Base-by-base conservation (phyloP, 2,113 vertebrate genomes). In the Myanophis thanlyinensis region DNA sequence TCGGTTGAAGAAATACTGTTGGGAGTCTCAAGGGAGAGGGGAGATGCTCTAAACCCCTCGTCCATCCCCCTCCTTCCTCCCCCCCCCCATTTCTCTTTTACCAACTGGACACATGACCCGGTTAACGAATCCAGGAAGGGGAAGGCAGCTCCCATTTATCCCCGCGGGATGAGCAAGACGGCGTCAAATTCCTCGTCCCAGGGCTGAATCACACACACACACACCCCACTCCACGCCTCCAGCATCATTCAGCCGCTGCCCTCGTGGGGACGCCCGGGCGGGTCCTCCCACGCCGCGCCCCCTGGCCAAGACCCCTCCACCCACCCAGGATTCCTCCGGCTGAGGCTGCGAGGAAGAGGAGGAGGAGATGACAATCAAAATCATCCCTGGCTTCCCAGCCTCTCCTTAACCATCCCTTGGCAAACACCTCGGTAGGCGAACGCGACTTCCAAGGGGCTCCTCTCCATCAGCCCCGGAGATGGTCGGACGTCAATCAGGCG, bases 371-470 rank as follows among this genome's bases (percentile, higher is more conserved):
- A 13, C 15, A 56, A 56, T 13, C 59, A 13, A n/a, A 62, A 11
- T n/a, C n/a, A 23, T 5, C 9, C 6, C 95, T 88, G 95, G 88
- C 94, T 94, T 97, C 97, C 97, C 97, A 97, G 96, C 90, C 95
- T 93, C 85, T 94, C 94, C 97, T 97, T 97, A 97, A 95, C 95
- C 91, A 91, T 85, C 92, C 93, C 51, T 93, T 94, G 96, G 95
- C 95, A 93, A 94, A 94, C 93, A 94, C 93, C 94, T 96, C 95
- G 93, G 94, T 80, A 84, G 59, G 94, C 97, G 97, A 97, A 96
- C 96, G 94, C 94, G 93, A 93, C 93, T 96, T 97, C 93, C 95
- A 95, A 95, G 95, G 96, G 96, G 96, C 92, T 95, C 85, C 56
- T 94, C 94, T 92, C 92, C 95, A 97, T 96, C 95, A 96, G 94